These are phyloP conservation scores for Periphyllus acericola DNA, from an alignment of 2,888 invertebrate genomes.

Conservation along the genomic window DNA sequence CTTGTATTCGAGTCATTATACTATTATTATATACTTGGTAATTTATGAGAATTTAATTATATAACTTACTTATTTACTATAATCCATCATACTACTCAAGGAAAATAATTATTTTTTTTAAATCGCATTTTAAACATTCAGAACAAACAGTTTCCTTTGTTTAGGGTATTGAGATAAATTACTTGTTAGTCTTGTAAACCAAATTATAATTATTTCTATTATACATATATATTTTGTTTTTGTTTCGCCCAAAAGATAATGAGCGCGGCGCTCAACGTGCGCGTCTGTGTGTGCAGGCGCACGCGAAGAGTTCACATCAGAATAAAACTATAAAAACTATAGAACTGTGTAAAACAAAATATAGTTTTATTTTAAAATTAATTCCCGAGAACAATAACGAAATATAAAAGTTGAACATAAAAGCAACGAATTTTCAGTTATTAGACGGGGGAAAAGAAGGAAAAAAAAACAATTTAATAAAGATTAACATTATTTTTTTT, in stretches of 20 bases:
- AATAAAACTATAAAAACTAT: background rate
- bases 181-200: background rate
- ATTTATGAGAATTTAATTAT: conserved; percentile 23
- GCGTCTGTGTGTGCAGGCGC: background rate
- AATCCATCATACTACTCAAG: background rate
- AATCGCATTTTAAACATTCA: background rate
- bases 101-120: background rate
- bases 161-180: conserved; percentile 1
- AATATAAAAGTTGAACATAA: background rate
- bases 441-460: background rate
- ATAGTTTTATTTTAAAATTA: background rate
- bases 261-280: background rate
- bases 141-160: background rate
- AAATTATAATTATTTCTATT: background rate
- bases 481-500: background rate
- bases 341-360: background rate
- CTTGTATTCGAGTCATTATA: background rate
- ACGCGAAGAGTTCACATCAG: background rate
- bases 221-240: background rate
- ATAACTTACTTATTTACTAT: background rate
- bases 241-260: background rate
- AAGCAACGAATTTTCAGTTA: background rate
- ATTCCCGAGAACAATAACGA: background rate
- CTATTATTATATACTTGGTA: background rate
- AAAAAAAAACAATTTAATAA: background rate